Conservation (phyloP, 2,113 vertebrate genomes). For the Bagarius yarrelli region DNA sequence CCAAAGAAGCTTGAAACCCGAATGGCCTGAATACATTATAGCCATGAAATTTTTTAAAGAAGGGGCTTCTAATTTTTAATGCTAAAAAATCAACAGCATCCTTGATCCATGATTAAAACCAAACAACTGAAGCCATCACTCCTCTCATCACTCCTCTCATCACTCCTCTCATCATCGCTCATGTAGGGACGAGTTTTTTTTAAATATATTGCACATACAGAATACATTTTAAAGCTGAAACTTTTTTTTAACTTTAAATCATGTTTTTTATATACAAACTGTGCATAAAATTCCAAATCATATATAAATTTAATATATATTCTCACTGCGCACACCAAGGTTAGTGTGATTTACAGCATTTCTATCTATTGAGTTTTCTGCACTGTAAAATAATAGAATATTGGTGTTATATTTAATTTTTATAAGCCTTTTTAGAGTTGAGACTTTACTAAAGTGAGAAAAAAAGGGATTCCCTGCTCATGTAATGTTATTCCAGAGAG, state of each 20-base stretch:
- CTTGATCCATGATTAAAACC: constrained; percentile 58
- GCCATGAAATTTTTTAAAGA: constrained; percentile 42
- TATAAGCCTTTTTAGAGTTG: constrained; percentile 65
- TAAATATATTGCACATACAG: not conserved
- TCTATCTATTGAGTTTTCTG: constrained; percentile 57
- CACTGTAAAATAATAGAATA: constrained; percentile 74
- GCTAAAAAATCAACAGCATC: constrained; percentile 62
- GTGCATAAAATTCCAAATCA: constrained; percentile 57
- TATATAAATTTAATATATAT: constrained; percentile 30
- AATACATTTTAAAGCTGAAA: constrained; percentile 38
- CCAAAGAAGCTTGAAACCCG: constrained; percentile 36
- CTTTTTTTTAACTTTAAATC: not conserved
- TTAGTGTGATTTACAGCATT: constrained; percentile 47
- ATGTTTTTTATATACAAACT: constrained; percentile 46
- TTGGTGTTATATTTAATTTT: constrained; percentile 71
- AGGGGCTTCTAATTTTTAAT: constrained; percentile 56
- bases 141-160: constrained; percentile 27
- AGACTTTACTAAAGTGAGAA: constrained; percentile 62
- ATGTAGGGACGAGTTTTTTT: constrained; percentile 14
- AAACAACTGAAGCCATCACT: constrained; percentile 19
- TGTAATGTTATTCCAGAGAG: constrained; percentile 37
- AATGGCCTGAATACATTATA: constrained; percentile 54
- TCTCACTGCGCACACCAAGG: constrained; percentile 55
- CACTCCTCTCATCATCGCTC: constrained; percentile 24
- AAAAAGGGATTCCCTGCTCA: constrained; percentile 61